phyloP scores from a whole-genome alignment of 2,113 vertebrate genomes.

The Calonectris borealis region DNA sequence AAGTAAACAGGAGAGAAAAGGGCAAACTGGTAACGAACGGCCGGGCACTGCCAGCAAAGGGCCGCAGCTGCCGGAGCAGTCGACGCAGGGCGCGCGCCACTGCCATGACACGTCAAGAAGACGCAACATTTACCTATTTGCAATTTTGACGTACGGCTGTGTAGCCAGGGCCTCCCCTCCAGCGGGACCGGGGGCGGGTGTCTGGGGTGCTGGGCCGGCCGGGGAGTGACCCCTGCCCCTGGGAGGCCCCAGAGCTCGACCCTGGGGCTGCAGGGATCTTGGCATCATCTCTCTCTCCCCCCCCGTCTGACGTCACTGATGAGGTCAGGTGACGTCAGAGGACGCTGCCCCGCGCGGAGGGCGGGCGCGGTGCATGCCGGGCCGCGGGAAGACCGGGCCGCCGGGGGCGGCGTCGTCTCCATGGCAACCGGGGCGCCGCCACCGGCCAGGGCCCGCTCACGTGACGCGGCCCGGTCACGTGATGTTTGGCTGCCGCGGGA shows the following conservation, averaged over 20 bases:
- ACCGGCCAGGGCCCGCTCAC: neutral
- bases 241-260: neutral
- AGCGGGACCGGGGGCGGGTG: neutral
- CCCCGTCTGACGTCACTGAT: neutral
- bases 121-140: fast-evolving
- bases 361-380: neutral
- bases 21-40: fast-evolving
- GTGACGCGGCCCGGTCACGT: slow-evolving; percentile 65
- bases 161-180: neutral
- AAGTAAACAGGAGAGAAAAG: fast-evolving
- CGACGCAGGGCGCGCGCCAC: fast-evolving
- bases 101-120: fast-evolving
- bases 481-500: slow-evolving; percentile 45
- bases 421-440: slow-evolving; percentile 25
- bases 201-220: fast-evolving
- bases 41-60: neutral
- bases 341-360: fast-evolving
- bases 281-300: too few relatives aligned
- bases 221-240: neutral
- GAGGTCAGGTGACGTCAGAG: neutral
- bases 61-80: fast-evolving
- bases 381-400: too few relatives aligned
- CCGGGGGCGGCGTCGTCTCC: neutral
- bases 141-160: fast-evolving
- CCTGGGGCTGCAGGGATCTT: too few relatives aligned